Conservation (phyloP, 2,888 invertebrate genomes). For the Caenorhabditis sulstoni region DNA sequence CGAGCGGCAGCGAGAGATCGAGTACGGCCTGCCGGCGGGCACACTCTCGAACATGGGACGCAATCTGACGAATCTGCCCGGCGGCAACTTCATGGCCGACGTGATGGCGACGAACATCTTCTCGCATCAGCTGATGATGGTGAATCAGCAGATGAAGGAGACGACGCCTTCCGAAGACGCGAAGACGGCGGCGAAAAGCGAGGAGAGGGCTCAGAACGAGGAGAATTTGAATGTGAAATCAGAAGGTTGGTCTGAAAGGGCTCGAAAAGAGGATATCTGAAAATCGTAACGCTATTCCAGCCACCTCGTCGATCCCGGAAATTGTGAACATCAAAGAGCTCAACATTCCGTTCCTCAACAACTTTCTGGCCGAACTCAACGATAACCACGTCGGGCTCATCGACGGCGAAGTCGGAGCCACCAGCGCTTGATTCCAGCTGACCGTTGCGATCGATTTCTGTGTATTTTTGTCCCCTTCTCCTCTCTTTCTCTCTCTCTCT, state of each 20-base stretch:
- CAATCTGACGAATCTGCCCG: slow-evolving; percentile 63
- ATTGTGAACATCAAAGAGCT: slow-evolving; percentile 70
- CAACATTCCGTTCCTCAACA: slow-evolving; percentile 63
- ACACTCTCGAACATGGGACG: slow-evolving; percentile 69
- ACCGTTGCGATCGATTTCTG: slow-evolving; percentile 10
- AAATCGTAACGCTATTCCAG: no score
- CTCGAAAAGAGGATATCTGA: no score
- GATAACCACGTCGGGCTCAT: slow-evolving; percentile 26
- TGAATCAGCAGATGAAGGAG: slow-evolving; percentile 17
- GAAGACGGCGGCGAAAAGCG: not conserved
- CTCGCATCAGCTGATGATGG: slow-evolving; percentile 66
- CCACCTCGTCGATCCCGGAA: slow-evolving; percentile 50
- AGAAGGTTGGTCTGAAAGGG: slow-evolving; percentile 37
- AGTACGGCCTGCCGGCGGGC: slow-evolving; percentile 70
- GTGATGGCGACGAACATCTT: slow-evolving; percentile 71
- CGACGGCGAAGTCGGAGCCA: slow-evolving; percentile 45
- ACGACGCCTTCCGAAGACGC: not conserved
- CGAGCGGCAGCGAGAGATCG: slow-evolving; percentile 72
- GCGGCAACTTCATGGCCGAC: slow-evolving; percentile 69
- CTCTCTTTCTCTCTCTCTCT: no score
- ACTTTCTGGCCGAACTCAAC: slow-evolving; percentile 58
- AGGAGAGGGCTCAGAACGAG: slow-evolving; percentile 36
- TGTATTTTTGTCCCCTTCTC: not conserved
- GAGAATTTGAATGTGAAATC: slow-evolving; percentile 38
- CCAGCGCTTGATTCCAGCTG: not conserved